A percentile compares a stretch with the other conserved stretches of the same genome.
Evolutionary conservation across 2,113 vertebrate species (phyloP).

Genomic region (Notothenia rossii): DNA sequence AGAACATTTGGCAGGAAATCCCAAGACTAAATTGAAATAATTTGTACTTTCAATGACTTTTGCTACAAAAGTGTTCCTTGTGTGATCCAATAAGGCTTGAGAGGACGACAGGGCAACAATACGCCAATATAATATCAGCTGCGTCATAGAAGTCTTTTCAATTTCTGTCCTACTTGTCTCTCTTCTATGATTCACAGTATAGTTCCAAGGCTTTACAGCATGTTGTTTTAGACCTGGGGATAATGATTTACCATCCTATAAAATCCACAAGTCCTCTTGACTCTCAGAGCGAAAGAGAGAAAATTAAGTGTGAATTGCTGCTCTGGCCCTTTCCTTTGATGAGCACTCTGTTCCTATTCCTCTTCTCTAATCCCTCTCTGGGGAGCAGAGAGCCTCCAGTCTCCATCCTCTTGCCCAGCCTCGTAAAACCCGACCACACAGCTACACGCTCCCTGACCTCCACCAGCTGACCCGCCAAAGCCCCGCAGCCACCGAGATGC

Average conservation of each 20-base stretch:
- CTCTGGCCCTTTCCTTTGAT: slow-evolving; percentile 75
- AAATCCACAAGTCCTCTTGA: slow-evolving; percentile 63
- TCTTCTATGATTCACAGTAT: slow-evolving; percentile 10
- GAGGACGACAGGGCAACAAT: neutral
- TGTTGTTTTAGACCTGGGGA: slow-evolving; percentile 66
- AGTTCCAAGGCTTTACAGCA: slow-evolving; percentile 36
- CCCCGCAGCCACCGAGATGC: slow-evolving; percentile 27
- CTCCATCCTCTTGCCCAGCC: slow-evolving; percentile 52
- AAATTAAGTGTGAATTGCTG: slow-evolving; percentile 74
- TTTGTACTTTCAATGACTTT: neutral
- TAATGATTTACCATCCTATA: slow-evolving; percentile 73
- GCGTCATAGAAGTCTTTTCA: neutral
- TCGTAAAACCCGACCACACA: slow-evolving; percentile 77
- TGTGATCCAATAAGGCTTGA: neutral
- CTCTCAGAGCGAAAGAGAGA: slow-evolving; percentile 55
- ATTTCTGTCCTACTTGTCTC: slow-evolving; percentile 19
- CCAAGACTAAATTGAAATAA: neutral
- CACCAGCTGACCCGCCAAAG: slow-evolving; percentile 45
- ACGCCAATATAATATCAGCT: neutral
- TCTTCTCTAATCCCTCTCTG: slow-evolving; percentile 70
- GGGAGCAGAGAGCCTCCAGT: slow-evolving; percentile 64
- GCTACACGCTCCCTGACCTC: slow-evolving; percentile 60
- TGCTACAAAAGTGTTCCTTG: neutral
- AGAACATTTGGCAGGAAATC: neutral
- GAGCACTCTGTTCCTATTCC: slow-evolving; percentile 72